Conservation (phyloP, 92 coral and sea anemone genomes). For the Phenganax stokvisi region DNA sequence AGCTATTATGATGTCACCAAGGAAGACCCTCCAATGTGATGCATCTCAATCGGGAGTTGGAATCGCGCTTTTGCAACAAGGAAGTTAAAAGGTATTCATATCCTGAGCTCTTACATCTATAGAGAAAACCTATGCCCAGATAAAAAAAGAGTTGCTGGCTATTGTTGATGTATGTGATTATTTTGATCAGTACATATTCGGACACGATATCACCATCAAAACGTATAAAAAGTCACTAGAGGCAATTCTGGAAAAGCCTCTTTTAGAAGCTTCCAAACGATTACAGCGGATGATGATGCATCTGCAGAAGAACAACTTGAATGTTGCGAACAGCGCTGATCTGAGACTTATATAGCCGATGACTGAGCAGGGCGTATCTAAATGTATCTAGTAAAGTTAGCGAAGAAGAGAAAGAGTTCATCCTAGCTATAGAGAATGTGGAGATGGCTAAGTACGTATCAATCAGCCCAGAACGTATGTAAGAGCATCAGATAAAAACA, state of each 20-base stretch:
- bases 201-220: conserved; percentile 27
- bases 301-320: conserved; percentile 35
- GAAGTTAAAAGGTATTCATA: conserved; percentile 39
- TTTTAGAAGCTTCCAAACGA: conserved; percentile 30
- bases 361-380: conserved; percentile 18
- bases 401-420: not conserved
- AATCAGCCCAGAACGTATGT: conserved; percentile 8
- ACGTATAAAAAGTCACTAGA: conserved; percentile 31
- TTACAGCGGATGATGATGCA: conserved; percentile 40
- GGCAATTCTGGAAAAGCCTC: conserved; percentile 34
- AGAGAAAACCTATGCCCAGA: conserved; percentile 38
- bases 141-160: conserved; percentile 44
- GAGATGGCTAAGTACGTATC: conserved; percentile 17
- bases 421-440: conserved; percentile 13
- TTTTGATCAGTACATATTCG: conserved; percentile 38
- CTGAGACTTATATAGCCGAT: conserved; percentile 12
- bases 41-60: conserved; percentile 42
- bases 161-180: conserved; percentile 30
- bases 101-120: conserved; percentile 35
- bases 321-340: conserved; percentile 2
- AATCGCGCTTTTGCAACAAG: conserved; percentile 36
- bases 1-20: conserved; percentile 32
- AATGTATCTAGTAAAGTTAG: too few relatives aligned
- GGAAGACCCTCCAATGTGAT: conserved; percentile 33
- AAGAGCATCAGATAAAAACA: conserved; percentile 31